Base-by-base conservation (phyloP, 2,113 vertebrate species). In the Balaeniceps rex region DNA sequence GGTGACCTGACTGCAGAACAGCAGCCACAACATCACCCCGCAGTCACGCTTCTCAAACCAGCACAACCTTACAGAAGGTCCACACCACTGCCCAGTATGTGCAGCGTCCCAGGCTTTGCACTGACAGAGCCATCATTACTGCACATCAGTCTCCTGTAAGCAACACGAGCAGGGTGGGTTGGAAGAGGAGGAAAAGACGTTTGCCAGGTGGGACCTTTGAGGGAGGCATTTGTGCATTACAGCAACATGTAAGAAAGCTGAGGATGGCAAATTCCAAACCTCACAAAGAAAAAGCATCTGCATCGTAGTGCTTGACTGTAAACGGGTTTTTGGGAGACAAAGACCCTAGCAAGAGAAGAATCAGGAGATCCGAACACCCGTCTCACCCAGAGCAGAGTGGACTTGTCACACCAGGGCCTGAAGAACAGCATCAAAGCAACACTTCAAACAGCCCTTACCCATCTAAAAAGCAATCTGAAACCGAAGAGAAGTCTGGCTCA, bases 81-180 rank as follows among this genome's bases (percentile, higher is more conserved):
- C 26, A 6, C 31, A 5, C 2, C 6, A 6, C 18, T 2, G 4
- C 13, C 51, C 18, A 13, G 18, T 33, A 23, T 0, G 1, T 7
- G 60, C n/a, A 23, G 44, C 22, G 18, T 42, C 29, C 47, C 49
- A 51, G 25, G 14, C 55, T 51, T 11, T 25, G 42, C n/a, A 19
- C 16, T 2, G 2, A 40, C 42, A 28, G 40, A 38, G 29, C 7
- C 9, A 1, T 40, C 29, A 1, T 7, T 34, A 22, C 3, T 14
- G 11, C 29, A 29, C n/a, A 68, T 25, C 34, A 55, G 6, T 19
- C 44, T 54, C 33, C 51, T 17, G 9, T 10, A 34, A 36, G 21
- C n/a, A 38, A 24, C 21, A 9, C 0, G 1, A 60, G 61, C 34
- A 74, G 19, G 19, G 25, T 24, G 28, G 26, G 13, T 10, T 81